Conservation (phyloP, 2,113 vertebrate genomes). For the Protomyctophum bolini region DNA sequence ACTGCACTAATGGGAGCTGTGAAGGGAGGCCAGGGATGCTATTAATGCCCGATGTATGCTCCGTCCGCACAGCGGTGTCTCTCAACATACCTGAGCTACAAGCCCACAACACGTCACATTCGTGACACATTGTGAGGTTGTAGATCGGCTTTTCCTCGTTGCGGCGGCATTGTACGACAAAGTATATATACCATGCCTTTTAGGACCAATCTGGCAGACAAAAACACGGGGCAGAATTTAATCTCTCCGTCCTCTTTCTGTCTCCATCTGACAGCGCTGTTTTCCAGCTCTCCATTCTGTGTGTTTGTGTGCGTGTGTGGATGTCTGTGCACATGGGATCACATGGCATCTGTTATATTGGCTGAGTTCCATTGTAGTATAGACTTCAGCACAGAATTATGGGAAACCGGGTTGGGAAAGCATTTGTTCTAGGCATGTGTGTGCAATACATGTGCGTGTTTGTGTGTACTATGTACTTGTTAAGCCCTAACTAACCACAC, state of each 20-base stretch:
- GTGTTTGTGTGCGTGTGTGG: constrained; percentile 19
- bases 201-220: constrained; percentile 79
- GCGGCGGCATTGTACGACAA: too few relatives aligned
- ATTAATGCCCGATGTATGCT: background rate
- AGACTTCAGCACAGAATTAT: constrained; percentile 76
- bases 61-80: too few relatives aligned
- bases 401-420: constrained; percentile 49
- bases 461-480: background rate
- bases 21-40: constrained; percentile 70
- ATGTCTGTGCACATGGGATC: constrained; percentile 20
- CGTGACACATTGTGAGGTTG: too few relatives aligned
- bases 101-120: too few relatives aligned
- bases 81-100: too few relatives aligned
- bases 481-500: too few relatives aligned
- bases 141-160: too few relatives aligned
- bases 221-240: constrained; percentile 79
- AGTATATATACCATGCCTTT: too few relatives aligned
- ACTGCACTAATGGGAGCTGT: constrained; percentile 66
- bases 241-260: constrained; percentile 78
- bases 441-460: constrained; percentile 26
- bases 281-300: constrained; percentile 36
- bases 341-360: constrained; percentile 35
- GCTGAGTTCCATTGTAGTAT: constrained; percentile 72
- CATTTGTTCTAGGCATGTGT: background rate
- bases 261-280: constrained; percentile 69